Evolutionary conservation across 2,888 invertebrate genomes (phyloP).

Genomic region (Sphecodes monilicornis): DNA sequence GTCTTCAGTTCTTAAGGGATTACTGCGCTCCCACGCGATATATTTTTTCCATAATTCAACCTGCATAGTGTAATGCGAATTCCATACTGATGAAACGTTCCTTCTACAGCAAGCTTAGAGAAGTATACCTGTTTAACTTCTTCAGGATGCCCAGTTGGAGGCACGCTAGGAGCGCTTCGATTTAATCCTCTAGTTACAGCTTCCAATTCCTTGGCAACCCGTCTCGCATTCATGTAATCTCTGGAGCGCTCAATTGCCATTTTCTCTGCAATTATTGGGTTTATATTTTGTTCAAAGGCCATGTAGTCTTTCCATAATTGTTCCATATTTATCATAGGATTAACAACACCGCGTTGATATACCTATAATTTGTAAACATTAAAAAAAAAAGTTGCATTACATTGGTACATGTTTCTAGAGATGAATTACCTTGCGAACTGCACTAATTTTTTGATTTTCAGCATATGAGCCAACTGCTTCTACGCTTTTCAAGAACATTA

Average conservation of each 20-base stretch:
- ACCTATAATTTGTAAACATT: constrained; percentile 86
- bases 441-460: constrained; percentile 99
- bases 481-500: constrained; percentile 97
- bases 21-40: constrained; percentile 98
- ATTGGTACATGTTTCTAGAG: background rate
- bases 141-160: constrained; percentile 95
- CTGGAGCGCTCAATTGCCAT: constrained; percentile 98
- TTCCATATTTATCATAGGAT: constrained; percentile 99
- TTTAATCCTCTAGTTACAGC: constrained; percentile 97
- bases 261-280: constrained; percentile 96
- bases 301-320: constrained; percentile 99
- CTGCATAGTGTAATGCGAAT: constrained; percentile 83
- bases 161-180: constrained; percentile 97
- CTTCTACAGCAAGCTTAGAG: background rate
- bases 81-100: background rate
- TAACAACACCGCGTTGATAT: constrained; percentile 97
- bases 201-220: constrained; percentile 98
- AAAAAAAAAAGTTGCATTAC: background rate
- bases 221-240: constrained; percentile 98
- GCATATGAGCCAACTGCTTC: constrained; percentile 99
- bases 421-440: constrained; percentile 93
- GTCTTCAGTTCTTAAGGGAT: constrained; percentile 98
- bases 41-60: constrained; percentile 99
- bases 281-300: constrained; percentile 96
- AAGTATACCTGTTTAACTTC: constrained; percentile 94